Base-by-base conservation (phyloP, 2,797 vertebrate species). In the Alectoris magna region DNA sequence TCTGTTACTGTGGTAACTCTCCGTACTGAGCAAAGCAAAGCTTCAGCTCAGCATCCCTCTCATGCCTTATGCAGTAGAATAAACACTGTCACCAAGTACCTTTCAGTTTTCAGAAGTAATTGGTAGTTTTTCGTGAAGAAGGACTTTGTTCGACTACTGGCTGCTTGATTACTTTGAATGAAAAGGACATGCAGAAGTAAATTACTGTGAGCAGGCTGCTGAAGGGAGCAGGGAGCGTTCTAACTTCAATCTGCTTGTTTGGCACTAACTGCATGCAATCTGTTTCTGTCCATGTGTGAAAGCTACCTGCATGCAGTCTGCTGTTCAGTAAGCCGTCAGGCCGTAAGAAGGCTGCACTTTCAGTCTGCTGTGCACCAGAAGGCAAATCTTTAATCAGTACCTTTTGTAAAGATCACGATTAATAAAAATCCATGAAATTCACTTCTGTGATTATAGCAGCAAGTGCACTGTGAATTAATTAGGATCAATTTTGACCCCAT, bases 31-130 rank as follows among this genome's bases (percentile, higher is more conserved):
- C 93, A 97, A 93, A 91, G 48, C 74, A 95, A 94, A 84, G 49
- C 66, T 88, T 71, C 70, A 75, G n/a, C 66, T 81, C 60, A 78
- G 76, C 43, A 24, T 69, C 78, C 26, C 53, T 90, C 74, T 23
- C 14, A 11, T 41, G 44, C 26, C 16, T 78, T 81, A 48, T 71
- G 24, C 13, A 39, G 73, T 46, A 67, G 62, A 93, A 74, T 38
- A 95, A 83, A 51, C 67, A 49, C 44, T 16, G 9, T 73, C 76
- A 75, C 79, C 84, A 93, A 92, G 55, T 55, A 62, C 67, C 88
- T 87, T 95, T 96, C 29, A 34, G 59, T 94, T 95, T 96, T 96
- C 86, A 95, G 76, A 95, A 92, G 68, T 81, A 96, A 94, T 93
- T 94, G 91, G 81, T 53, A 79, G 59, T 11, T 85, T 64, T 91